A percentile compares a stretch with the other conserved stretches of the same genome.
Evolutionary conservation across 2,797 vertebrate species (phyloP).

Genomic region (Chaenodraco wilsoni): DNA sequence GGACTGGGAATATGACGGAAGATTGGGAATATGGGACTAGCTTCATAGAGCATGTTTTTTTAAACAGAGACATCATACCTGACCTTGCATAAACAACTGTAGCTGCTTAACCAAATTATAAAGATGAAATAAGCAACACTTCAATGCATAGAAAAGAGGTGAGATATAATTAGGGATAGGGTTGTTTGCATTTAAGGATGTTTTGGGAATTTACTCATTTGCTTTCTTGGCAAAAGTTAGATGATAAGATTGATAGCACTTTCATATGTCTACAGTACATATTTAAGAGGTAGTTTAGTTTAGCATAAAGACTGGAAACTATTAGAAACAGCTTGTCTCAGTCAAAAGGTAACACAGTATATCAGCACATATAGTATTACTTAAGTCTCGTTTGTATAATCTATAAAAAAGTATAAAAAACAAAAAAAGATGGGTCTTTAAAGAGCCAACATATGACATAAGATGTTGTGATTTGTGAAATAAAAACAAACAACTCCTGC

Average conservation of each 20-base stretch:
- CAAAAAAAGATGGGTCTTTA: too few relatives aligned
- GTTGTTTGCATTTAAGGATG: too few relatives aligned
- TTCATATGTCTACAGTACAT: neutral
- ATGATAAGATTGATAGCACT: neutral
- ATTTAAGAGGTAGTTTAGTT: neutral
- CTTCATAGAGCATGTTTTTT: neutral
- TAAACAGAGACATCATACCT: neutral
- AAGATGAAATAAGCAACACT: neutral
- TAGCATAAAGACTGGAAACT: neutral
- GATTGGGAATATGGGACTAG: slow-evolving; percentile 2
- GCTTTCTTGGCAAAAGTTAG: neutral
- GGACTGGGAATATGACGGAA: slow-evolving; percentile 7
- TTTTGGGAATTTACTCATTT: neutral
- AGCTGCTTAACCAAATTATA: neutral
- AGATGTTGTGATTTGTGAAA: too few relatives aligned
- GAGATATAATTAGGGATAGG: too few relatives aligned
- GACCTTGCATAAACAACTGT: neutral
- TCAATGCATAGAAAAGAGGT: too few relatives aligned
- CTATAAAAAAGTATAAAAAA: neutral
- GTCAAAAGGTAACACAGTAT: neutral
- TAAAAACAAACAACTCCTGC: too few relatives aligned
- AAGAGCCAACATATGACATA: too few relatives aligned
- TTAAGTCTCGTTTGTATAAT: neutral
- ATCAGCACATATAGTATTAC: neutral
- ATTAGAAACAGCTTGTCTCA: neutral